Evolutionary conservation across 2,797 vertebrate genomes (phyloP), one percentile per base, ranked within the genome.

Genomic region (Petrocephalus schoutedeni): DNA sequence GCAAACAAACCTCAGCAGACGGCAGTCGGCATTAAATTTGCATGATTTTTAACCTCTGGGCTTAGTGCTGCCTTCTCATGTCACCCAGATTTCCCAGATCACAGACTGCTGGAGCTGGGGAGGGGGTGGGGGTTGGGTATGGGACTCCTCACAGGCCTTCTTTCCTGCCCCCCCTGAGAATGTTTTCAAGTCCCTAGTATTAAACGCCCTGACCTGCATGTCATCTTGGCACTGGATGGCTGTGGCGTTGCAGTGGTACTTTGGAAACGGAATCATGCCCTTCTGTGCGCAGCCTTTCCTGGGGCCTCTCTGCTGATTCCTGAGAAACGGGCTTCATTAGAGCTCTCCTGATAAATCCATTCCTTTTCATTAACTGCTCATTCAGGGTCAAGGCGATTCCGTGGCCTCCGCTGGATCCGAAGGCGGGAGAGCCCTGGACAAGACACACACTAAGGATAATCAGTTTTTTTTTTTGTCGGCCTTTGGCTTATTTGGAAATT

Each of bases 1-100:
- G 85, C 87, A 89, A 90, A 90, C 84, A 89, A 89, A 90, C 90
- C 87, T 89, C 86, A 61, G 58, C 87, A 89, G 88, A 61, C 87
- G 67, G 83, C 88, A 90, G 87, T 89, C 86, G 88, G 89, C 88
- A 89, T 89, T 91, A 89, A 23, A 90, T 91, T 89, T 87, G 74
- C 87, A 90, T 89, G 88, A 86, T 88, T 84, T 90, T 51, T 28
- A 53, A 71, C 84, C 87, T 45, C 71, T 58, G 32, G 54, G 36
- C 54, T 45, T 59, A 51, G 21, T 82, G n/a, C 36, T 87, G 19
- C 87, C 51, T 2, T 9, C 87, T 84, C 49, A 53, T n/a, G 32
- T 7, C 16, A 49, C 53, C 85, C 84, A 61, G 58, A 45, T 64
- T 28, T 36, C 32, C 6, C 85, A 23, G 19, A 32, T 32, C 16